These are phyloP conservation scores for Hafferia zeledoni DNA, from an alignment of 2,797 vertebrate species.

Conservation along the genomic window DNA sequence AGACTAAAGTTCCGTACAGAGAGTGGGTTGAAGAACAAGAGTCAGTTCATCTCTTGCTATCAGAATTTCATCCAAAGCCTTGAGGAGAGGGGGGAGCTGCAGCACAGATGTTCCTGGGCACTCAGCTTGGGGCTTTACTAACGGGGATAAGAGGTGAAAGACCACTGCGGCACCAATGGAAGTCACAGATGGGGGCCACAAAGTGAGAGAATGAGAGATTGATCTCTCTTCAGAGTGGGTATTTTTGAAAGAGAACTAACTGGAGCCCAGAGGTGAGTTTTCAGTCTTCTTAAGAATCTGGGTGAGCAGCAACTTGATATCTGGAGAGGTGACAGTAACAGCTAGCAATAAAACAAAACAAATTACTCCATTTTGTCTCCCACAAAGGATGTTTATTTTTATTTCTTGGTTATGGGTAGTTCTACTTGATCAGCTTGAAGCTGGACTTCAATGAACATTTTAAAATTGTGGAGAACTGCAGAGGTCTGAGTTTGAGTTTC, in stretches of 20 bases:
- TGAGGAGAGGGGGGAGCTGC: not conserved
- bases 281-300: not conserved
- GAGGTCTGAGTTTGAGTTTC: not conserved
- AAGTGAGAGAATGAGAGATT: not conserved
- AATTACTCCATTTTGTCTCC: not conserved
- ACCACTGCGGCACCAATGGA: not conserved
- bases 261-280: not conserved
- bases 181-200: not conserved
- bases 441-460: not conserved
- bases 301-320: not conserved
- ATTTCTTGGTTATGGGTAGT: not conserved
- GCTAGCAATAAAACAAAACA: not conserved
- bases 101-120: rapidly evolving
- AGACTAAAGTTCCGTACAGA: not conserved
- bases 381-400: not conserved
- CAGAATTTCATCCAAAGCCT: not conserved
- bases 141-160: not conserved
- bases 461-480: not conserved
- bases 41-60: not conserved
- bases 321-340: not conserved
- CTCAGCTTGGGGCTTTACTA: not conserved
- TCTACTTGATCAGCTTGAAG: not conserved
- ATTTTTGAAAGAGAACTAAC: not conserved
- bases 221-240: not conserved
- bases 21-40: not conserved